Conservation (phyloP, 2,888 invertebrate genomes). For the Tridacna crocea region DNA sequence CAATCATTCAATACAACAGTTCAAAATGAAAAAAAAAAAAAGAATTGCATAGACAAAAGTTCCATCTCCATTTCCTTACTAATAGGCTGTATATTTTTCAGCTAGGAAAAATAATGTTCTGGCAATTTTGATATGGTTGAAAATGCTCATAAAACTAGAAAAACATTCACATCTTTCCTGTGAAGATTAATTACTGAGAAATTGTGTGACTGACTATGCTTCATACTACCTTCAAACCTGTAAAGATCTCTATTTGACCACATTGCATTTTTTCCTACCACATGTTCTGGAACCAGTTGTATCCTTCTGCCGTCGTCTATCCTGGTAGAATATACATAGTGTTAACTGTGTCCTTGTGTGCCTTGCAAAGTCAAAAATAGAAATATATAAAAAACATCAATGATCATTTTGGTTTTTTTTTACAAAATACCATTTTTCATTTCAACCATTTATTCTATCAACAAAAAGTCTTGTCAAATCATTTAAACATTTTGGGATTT, state of each 20-base stretch:
- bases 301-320: neutral
- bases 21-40: no score
- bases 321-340: conserved; percentile 12
- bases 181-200: no score
- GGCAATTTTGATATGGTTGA: no score
- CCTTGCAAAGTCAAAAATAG: conserved; percentile 11
- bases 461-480: no score
- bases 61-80: no score
- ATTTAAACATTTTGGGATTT: no score
- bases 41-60: no score
- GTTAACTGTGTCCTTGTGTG: conserved; percentile 25
- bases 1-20: no score
- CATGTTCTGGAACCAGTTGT: neutral
- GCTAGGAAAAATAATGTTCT: no score
- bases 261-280: conserved; percentile 23
- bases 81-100: no score
- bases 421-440: neutral
- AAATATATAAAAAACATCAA: conserved; percentile 6
- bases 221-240: conserved; percentile 28
- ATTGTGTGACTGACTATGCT: conserved; percentile 17
- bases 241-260: conserved; percentile 20
- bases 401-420: neutral
- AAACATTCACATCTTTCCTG: no score
- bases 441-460: neutral
- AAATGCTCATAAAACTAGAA: no score